Evolutionary conservation across 1,140 invertebrate species (phyloP), one percentile per base, ranked within the genome.

Genomic region (Drosophila ananassae): DNA sequence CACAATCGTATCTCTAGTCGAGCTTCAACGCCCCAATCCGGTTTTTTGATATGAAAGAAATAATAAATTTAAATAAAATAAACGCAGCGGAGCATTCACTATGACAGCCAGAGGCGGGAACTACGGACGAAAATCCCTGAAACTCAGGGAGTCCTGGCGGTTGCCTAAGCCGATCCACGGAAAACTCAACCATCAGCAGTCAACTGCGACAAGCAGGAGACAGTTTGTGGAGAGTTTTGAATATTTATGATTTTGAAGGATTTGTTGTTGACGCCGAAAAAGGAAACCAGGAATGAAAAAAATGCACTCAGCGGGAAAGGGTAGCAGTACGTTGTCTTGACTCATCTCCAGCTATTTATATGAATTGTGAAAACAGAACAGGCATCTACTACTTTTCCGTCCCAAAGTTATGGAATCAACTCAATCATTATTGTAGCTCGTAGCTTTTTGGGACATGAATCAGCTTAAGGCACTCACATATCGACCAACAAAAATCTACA

Each of bases 161-260:
- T 61, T 75, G 32, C 56, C 62, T 81, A 85, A 87, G 69, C 81
- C 57, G 44, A 50, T 78, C 71, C 34, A 54, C 80, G 21, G 30
- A 44, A 24, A 51, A 59, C 64, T 78, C 82, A 87, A 59, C 63
- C 77, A 73, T 79, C 74, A 78, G 59, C 25, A 25, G 32, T 46
- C 32, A 30, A 17, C 76, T 69, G 63, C 60, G 34, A 51, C 66
- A 62, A 71, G 66, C 53, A 50, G 34, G 50, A 50, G 56, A 67
- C 73, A 63, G 55, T 52, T 24, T 24, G 34, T 37, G 39, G 47
- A 79, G 32, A 39, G 56, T 63, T 69, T 61, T 59, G 50, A 81
- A 87, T 87, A 87, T 87, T 87, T 87, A 87, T 87, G 62, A 87
- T 68, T 66, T 81, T 82, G 59, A 81, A 87, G 82, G 82, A 85